Evolutionary conservation across 2,888 invertebrate species (phyloP).

Genomic region (Allygus modestus): DNA sequence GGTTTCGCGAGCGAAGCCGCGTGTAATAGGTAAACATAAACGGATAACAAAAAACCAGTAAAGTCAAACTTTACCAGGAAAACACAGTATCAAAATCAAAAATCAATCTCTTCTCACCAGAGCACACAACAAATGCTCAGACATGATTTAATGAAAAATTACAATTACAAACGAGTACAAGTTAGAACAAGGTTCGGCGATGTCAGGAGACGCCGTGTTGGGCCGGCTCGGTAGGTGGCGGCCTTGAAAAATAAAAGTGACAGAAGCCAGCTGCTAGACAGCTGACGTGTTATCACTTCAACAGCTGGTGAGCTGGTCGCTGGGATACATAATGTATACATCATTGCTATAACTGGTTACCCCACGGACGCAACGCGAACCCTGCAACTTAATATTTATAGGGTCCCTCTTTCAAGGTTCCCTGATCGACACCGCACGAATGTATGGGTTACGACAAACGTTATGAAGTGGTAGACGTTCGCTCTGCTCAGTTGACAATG

Average conservation of each 20-base stretch:
- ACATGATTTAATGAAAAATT: neutral
- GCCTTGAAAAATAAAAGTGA: conserved; percentile 19
- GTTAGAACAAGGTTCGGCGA: neutral
- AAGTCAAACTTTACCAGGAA: too few relatives aligned
- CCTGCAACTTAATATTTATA: conserved; percentile 21
- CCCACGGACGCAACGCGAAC: conserved; percentile 37
- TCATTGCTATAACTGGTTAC: conserved; percentile 43
- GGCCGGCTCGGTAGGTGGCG: conserved; percentile 1
- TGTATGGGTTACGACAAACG: too few relatives aligned
- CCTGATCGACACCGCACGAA: too few relatives aligned
- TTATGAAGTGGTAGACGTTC: too few relatives aligned
- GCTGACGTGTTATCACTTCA: conserved; percentile 29
- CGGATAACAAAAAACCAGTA: too few relatives aligned
- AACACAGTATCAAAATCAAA: too few relatives aligned
- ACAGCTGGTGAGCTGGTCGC: neutral
- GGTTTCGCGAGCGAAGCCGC: too few relatives aligned
- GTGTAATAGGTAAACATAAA: too few relatives aligned
- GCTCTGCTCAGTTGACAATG: too few relatives aligned
- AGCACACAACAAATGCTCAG: too few relatives aligned
- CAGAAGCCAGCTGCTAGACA: conserved; percentile 22
- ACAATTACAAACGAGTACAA: conserved; percentile 38
- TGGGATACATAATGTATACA: conserved; percentile 29
- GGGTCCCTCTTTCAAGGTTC: neutral
- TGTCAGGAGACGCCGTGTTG: neutral
- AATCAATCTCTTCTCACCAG: too few relatives aligned